Evolutionary conservation across 64 coral and sea anemone species (phyloP).

Genomic region (Stylophora pistillata): DNA sequence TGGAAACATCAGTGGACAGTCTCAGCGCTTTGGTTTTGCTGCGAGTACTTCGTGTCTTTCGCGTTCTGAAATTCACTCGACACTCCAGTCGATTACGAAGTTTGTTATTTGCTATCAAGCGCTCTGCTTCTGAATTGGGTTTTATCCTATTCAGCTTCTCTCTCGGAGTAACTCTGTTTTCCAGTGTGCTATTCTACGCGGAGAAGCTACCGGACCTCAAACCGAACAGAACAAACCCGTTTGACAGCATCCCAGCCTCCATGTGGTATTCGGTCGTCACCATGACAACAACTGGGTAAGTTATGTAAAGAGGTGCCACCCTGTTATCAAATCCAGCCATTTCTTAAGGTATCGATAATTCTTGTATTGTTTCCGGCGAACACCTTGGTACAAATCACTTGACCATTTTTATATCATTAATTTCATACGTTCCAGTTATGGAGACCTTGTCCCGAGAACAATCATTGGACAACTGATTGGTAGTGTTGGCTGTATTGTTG

Average conservation of each 20-base stretch:
- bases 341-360: too few relatives aligned
- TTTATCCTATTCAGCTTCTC: constrained; percentile 90
- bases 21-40: constrained; percentile 76
- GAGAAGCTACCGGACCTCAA: constrained; percentile 38
- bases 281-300: constrained; percentile 97
- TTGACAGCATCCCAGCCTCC: constrained; percentile 87
- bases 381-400: neutral
- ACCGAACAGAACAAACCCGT: constrained; percentile 26
- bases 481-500: constrained; percentile 88
- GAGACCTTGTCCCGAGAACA: constrained; percentile 77
- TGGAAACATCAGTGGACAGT: constrained; percentile 61
- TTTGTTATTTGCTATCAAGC: constrained; percentile 82
- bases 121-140: constrained; percentile 90
- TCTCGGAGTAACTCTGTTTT: constrained; percentile 84
- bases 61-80: constrained; percentile 89
- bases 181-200: constrained; percentile 78
- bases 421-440: constrained; percentile 64
- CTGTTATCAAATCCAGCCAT: too few relatives aligned
- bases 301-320: neutral
- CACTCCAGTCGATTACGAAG: constrained; percentile 81
- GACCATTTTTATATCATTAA: neutral
- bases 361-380: too few relatives aligned
- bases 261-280: constrained; percentile 96
- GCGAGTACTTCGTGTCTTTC: constrained; percentile 80
- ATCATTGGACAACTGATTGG: constrained; percentile 71